These are phyloP conservation scores for Blomia tropicalis DNA, from an alignment of 2,888 invertebrate genomes.

Conservation along the genomic window DNA sequence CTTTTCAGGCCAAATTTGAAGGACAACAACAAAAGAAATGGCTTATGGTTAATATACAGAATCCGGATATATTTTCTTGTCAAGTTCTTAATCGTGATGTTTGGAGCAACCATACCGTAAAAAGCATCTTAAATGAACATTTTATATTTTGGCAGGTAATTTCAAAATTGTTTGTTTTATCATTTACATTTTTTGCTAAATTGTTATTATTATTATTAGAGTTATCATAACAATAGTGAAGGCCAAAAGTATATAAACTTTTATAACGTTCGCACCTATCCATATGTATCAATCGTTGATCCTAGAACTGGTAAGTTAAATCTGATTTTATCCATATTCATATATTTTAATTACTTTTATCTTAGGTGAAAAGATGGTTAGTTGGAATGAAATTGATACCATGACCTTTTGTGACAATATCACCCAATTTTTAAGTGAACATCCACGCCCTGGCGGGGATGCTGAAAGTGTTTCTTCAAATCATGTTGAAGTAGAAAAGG, in stretches of 20 bases:
- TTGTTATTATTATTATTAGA: constrained; percentile 32
- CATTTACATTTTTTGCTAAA: neutral
- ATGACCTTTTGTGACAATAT: constrained; percentile 37
- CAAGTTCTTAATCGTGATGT: constrained; percentile 54
- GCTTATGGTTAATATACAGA: constrained; percentile 54
- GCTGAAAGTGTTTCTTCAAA: constrained; percentile 30
- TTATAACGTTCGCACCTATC: constrained; percentile 46
- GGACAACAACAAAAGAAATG: constrained; percentile 46
- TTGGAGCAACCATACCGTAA: constrained; percentile 48
- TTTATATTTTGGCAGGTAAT: constrained; percentile 53
- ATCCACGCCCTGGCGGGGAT: constrained; percentile 33
- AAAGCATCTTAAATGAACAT: constrained; percentile 46
- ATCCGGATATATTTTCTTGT: constrained; percentile 50
- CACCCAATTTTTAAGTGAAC: constrained; percentile 35
- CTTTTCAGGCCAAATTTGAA: constrained; percentile 42
- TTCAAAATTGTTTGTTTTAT: neutral
- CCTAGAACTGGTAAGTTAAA: constrained; percentile 44
- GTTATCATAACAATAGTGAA: constrained; percentile 43
- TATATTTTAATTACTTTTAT: neutral
- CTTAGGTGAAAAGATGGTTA: constrained; percentile 42
- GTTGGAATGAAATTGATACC: constrained; percentile 38
- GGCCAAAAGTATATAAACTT: constrained; percentile 49
- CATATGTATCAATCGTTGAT: constrained; percentile 50
- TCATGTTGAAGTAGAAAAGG: neutral
- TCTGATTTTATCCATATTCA: neutral